Evolutionary conservation across 2,797 vertebrate genomes (phyloP), one percentile per base, ranked within the genome.

Genomic region (Lycodopsis pacificus): DNA sequence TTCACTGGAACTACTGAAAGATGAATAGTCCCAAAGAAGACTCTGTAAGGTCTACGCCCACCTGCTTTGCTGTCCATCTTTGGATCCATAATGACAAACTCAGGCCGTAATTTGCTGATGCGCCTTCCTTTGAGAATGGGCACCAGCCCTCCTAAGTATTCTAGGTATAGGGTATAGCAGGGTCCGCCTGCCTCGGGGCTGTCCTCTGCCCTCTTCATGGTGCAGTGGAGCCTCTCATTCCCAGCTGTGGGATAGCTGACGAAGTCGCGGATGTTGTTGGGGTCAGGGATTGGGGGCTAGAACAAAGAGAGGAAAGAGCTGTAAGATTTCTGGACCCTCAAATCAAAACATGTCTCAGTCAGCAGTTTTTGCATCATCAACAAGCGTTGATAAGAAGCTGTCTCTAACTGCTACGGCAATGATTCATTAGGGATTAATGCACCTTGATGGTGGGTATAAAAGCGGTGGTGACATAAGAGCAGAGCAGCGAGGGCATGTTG

Each of bases 1-100:
- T 53, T 53, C 11, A 53, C 49, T 53, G n/a, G n/a, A 53, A 49
- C 20, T 19, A 46, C 44, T 46, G 6, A 49, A 53, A 53, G 25
- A 53, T 2, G 5, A 22, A 53, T 53, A 53, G 4, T 53, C n/a
- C n/a, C 11, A 2, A 22, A 12, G 9, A 22, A 7, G n/a, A 17
- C 44, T 13, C n/a, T 40, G 9, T 22, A n/a, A 38, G 2, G 32
- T 46, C 1, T 34, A 46, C 59, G 36, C 91, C 61, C 90, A 99
- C 98, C 98, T 95, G 97, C 80, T 95, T 98, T 98, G 91, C 95
- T 94, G 38, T 99, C 98, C 20, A 96, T 98, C 92, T 99, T 97
- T 13, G 98, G 98, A 92, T 99, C 98, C 97, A 98, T 99, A 80
- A 99, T 99, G 90, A 99, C 96, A 83, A 99, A 99, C 93, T 99